Evolutionary conservation across 2,797 vertebrate species (phyloP), one percentile per base, ranked within the genome.

Genomic region (Alouatta caraya): DNA sequence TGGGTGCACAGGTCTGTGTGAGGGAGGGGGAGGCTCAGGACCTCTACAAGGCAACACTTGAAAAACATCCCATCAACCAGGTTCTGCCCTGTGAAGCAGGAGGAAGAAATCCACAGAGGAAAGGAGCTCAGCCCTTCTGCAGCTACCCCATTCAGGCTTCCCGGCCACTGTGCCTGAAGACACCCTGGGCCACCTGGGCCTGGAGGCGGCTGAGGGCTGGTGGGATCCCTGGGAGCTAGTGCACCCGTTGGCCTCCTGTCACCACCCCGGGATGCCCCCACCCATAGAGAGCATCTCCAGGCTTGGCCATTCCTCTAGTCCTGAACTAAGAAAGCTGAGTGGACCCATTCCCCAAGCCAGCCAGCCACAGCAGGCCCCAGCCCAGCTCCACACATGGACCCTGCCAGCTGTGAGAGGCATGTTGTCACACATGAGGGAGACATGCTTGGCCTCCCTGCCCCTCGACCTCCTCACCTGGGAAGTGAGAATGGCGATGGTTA

Each of bases 11-110:
- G 98, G 98, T 98, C 98, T 96, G 95, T 98, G 97, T 94, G 98
- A 96, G 97, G 98, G 97, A 98, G 97, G 97, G 97, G 89, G 97
- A 96, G 96, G 96, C 98, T 95, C 91, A 82, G 96, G 97, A 98
- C 94, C 98, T 98, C 64, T 48, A 97, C 98, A 98, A 98, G 98
- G 92, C 96, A 93, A 97, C 84, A 93, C 95, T 67, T 72, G 26
- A n/a, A 95, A 96, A 61, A 61, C 97, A 98, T 98, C 98, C 98
- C 98, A 98, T 98, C 98, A 98, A 98, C 98, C 98, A 98, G 98
- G 98, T 94, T 93, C 72, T 84, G 85, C 33, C 97, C 93, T 98
- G 98, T 96, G 97, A 98, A 98, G 98, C 97, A 98, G 72, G 97
- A 97, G 98, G 98, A 98, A 97, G 97, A 98, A 98, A 97, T 98